A percentile compares a stretch with the other conserved stretches of the same genome.
Evolutionary conservation across 1,140 invertebrate genomes (phyloP).

Genomic region (Panulirus ornatus): DNA sequence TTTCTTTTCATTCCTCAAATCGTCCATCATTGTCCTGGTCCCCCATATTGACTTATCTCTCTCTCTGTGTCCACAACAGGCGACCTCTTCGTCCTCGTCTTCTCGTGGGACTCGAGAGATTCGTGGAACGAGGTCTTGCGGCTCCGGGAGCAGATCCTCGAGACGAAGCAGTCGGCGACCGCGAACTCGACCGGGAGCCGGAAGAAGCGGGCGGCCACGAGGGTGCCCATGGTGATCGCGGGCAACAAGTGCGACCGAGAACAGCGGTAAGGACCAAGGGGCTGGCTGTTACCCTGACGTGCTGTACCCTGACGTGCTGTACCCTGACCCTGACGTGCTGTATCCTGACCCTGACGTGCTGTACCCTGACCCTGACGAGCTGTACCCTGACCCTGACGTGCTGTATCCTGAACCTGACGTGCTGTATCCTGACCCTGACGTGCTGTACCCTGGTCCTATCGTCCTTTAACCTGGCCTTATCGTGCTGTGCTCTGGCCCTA

Average conservation of each 20-base stretch:
- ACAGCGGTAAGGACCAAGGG: slow-evolving; percentile 81
- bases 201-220: slow-evolving; percentile 77
- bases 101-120: slow-evolving; percentile 90
- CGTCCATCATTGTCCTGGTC: neutral
- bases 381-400: too few relatives aligned
- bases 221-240: slow-evolving; percentile 89
- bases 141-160: slow-evolving; percentile 89
- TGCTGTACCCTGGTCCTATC: too few relatives aligned
- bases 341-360: too few relatives aligned
- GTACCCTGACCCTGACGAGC: too few relatives aligned
- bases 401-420: too few relatives aligned
- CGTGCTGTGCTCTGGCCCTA: too few relatives aligned
- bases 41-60: neutral
- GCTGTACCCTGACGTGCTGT: too few relatives aligned
- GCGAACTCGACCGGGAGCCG: slow-evolving; percentile 76
- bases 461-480: too few relatives aligned
- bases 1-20: neutral
- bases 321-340: too few relatives aligned
- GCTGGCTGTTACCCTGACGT: too few relatives aligned
- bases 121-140: slow-evolving; percentile 90
- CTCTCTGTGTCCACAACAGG: slow-evolving; percentile 80
- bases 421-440: too few relatives aligned
- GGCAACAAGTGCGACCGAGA: slow-evolving; percentile 91
- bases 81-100: slow-evolving; percentile 91
- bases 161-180: slow-evolving; percentile 84